Base-by-base conservation (phyloP, 2,797 vertebrate genomes). In the Bradypodion ventrale region DNA sequence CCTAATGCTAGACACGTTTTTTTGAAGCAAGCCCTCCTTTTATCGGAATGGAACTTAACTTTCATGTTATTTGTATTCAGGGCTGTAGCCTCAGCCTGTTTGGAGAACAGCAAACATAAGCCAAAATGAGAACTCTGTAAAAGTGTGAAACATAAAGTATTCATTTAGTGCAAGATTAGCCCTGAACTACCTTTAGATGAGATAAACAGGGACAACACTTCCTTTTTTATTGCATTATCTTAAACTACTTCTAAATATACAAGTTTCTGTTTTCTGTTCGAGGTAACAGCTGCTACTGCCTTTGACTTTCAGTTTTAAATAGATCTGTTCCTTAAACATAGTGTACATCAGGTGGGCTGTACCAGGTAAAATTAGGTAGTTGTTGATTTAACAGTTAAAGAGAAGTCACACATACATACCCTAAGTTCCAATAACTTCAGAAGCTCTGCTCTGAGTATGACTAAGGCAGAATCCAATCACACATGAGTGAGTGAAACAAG, bases 81-180 rank as follows among this genome's bases (percentile, higher is more conserved):
- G 42, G 16, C 60, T 77, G 65, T 63, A 77, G 79, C 65, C 72
- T 76, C 60, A 59, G 32, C 91, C 91, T 92, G 91, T 90, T 2
- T 90, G 77, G 85, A 37, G 63, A 90, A 80, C 77, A 90, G 75
- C 84, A 79, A 91, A 86, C 84, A 87, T 83, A 92, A 91, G 83
- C 73, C 25, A 63, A 88, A 93, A 84, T 77, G 66, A 87, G 83
- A 84, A 21, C 82, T 89, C 81, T 88, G 89, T 91, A 85, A 92
- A 88, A 89, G 83, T 91, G 91, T 90, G 81, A 78, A 69, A 16
- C 59, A 62, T 6, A 73, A 52, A 15, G 0, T 49, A 63, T 44
- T 85, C 86, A 81, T 84, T 85, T 49, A 82, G 78, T 62, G 10
- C n/a, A 75, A 0, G 1, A 16, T 70, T 5, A 56, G 46, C 37